Percentiles rank a stretch among this genome's conserved stretches.
phyloP scores from a whole-genome alignment of 2,888 invertebrate genomes.

The Parnassius smintheus region DNA sequence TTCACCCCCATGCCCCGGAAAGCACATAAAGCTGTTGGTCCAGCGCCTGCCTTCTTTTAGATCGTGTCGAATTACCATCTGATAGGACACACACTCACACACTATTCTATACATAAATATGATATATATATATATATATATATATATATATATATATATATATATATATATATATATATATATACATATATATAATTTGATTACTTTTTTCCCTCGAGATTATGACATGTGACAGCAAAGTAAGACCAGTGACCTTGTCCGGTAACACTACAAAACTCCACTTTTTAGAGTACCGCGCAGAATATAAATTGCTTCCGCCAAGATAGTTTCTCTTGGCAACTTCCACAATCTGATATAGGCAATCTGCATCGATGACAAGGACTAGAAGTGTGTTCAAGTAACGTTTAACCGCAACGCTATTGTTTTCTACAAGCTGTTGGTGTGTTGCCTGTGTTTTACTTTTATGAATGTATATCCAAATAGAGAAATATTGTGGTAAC shows the following conservation, averaged over 20 bases:
- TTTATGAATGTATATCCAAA: constrained; percentile 7
- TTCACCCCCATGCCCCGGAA: no score
- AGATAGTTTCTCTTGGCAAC: constrained; percentile 12
- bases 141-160: no score
- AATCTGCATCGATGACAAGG: constrained; percentile 3
- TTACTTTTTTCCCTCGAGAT: constrained; percentile 33
- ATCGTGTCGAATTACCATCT: no score
- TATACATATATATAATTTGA: constrained; percentile 7
- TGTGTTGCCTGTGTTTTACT: constrained; percentile 3
- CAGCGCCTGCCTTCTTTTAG: no score
- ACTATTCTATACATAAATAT: no score
- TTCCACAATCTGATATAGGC: constrained; percentile 8
- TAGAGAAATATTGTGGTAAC: no score
- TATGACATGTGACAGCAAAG: constrained; percentile 35
- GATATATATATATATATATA: no score
- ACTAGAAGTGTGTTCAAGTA: no score
- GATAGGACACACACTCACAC: no score
- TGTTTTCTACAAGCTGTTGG: neutral
- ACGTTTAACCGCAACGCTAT: no score
- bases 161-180: no score
- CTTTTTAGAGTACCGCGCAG: constrained; percentile 35
- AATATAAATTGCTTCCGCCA: constrained; percentile 14
- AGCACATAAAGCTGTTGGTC: no score
- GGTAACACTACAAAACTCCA: constrained; percentile 67
- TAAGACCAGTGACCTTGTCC: constrained; percentile 61